These are phyloP conservation scores for Pseudomugil gertrudae DNA, from an alignment of 2,797 vertebrate genomes.

Conservation along the genomic window DNA sequence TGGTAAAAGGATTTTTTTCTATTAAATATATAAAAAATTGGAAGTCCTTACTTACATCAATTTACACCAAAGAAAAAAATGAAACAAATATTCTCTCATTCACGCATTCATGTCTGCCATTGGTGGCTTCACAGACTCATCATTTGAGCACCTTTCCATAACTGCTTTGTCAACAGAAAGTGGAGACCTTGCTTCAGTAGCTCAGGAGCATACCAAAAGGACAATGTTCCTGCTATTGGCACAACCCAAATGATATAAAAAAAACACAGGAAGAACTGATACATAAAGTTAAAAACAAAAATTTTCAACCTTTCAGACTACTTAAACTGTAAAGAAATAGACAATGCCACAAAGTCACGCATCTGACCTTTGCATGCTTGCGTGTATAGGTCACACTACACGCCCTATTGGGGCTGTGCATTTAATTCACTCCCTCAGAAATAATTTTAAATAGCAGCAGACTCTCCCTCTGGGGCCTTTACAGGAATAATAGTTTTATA, in stretches of 20 bases:
- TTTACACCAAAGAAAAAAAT: background rate
- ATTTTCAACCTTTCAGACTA: background rate
- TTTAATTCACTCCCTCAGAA: constrained; percentile 62
- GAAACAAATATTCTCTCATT: background rate
- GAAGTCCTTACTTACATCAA: background rate
- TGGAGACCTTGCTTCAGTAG: constrained; percentile 11
- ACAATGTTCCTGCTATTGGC: constrained; percentile 1
- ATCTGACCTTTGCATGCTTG: constrained; percentile 37
- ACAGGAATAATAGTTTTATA: constrained; percentile 40
- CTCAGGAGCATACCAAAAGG: background rate
- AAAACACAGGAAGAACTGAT: background rate
- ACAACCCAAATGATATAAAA: background rate
- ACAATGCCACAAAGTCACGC: constrained; percentile 36
- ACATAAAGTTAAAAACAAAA: background rate
- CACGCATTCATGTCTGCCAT: background rate
- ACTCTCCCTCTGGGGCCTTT: constrained; percentile 61
- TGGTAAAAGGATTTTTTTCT: background rate
- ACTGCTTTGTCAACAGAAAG: constrained; percentile 3
- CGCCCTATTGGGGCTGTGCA: constrained; percentile 54
- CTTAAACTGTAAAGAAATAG: background rate
- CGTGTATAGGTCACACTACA: constrained; percentile 44
- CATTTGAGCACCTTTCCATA: constrained; percentile 13
- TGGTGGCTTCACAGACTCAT: background rate
- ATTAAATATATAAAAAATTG: background rate
- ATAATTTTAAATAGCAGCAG: constrained; percentile 70